Conservation (phyloP, 1,140 invertebrate genomes). For the Vollenhovia emeryi region DNA sequence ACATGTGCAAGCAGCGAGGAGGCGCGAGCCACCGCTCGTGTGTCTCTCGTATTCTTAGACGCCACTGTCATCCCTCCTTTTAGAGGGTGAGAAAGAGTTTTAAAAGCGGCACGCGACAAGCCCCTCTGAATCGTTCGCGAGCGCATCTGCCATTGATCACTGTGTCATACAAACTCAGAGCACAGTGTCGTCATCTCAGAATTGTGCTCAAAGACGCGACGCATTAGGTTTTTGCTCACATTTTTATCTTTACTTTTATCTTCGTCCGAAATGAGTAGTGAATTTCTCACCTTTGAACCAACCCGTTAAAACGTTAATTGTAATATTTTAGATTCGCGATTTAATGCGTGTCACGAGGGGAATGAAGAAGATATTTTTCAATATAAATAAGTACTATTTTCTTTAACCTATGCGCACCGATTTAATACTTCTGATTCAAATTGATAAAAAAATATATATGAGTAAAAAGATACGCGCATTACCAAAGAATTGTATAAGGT, state of each 20-base stretch:
- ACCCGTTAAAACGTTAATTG: neutral
- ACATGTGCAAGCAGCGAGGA: constrained; percentile 45
- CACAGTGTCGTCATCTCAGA: too few relatives aligned
- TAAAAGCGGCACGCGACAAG: constrained; percentile 24
- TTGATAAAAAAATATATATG: neutral
- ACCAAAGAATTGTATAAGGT: neutral
- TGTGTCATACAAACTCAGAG: neutral
- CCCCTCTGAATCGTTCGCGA: neutral
- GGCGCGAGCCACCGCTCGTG: neutral
- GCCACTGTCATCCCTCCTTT: neutral
- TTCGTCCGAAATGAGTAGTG: neutral
- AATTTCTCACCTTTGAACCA: neutral
- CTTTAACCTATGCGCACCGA: too few relatives aligned
- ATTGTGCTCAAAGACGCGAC: neutral
- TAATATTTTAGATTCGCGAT: neutral
- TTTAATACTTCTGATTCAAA: too few relatives aligned
- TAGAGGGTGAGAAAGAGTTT: neutral
- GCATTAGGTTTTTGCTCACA: neutral
- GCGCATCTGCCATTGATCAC: constrained; percentile 26
- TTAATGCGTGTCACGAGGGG: neutral
- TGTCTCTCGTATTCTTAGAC: constrained; percentile 41
- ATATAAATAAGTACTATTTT: neutral
- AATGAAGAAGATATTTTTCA: neutral
- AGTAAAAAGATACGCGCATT: neutral
- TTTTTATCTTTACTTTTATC: neutral